Conservation (phyloP, 2,113 vertebrate species). For the Datnioides undecimradiatus region DNA sequence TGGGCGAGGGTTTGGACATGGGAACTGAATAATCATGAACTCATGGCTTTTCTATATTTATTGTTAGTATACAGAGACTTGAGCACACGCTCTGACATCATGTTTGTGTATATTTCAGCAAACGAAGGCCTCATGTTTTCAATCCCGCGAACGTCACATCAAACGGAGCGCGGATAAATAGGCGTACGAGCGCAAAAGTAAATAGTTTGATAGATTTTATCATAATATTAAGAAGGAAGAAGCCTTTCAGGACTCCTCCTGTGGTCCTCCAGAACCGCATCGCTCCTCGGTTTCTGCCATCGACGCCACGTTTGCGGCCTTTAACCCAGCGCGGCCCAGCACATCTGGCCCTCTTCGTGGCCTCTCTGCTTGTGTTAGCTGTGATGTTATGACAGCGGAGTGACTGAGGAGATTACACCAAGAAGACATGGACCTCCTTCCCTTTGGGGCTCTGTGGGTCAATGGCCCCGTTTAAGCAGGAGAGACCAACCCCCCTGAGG, state of each 20-base stretch:
- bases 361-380: constrained; percentile 62
- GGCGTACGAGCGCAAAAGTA: too few relatives aligned
- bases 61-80: not conserved
- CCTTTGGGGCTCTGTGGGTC: constrained; percentile 46
- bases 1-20: constrained; percentile 33
- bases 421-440: constrained; percentile 47
- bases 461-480: constrained; percentile 43
- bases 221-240: not conserved
- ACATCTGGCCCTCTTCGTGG: constrained; percentile 76
- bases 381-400: constrained; percentile 74
- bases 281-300: too few relatives aligned
- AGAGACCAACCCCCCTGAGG: constrained; percentile 18
- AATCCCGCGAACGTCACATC: not conserved
- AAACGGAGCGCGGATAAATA: too few relatives aligned
- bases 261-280: too few relatives aligned
- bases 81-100: not conserved
- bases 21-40: constrained; percentile 18
- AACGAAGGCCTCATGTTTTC: not conserved
- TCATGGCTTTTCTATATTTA: not conserved
- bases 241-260: not conserved
- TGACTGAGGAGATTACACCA: constrained; percentile 63
- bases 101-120: not conserved
- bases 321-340: constrained; percentile 53
- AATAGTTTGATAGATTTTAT: not conserved
- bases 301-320: constrained; percentile 30